Base-by-base conservation (phyloP, 2,888 invertebrate species). In the Drosophila merina region DNA sequence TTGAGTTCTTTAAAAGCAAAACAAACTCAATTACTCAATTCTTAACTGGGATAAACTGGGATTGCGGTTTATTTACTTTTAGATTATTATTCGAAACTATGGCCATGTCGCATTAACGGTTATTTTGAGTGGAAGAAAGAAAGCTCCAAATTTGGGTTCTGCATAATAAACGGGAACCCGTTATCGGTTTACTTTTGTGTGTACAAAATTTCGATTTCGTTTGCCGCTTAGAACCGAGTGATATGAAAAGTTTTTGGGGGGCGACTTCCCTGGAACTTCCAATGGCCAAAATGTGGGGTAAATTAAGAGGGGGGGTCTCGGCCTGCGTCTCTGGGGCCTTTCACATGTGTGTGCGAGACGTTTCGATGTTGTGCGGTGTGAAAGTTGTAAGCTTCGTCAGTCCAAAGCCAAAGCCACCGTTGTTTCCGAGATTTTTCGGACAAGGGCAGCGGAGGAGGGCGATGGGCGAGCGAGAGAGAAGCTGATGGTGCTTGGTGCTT, bases 351-450 rank as follows among this genome's bases (percentile, higher is more conserved):
- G 52, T 52, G 58, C 55, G 55, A 66, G 68, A 59, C 42, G 14
- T 57, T 69, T 70, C 57, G 64, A 72, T 56, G 57, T 55, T 57
- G 71, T 69, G 74, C 64, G 56, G 70, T 75, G 81, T 79, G 81
- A 84, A 82, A 82, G 82, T 82, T 84, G 68, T 77, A 81, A 84
- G 72, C 72, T 52, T 40, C 55, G 59, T 31, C 58, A 54, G 63
- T 47, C 45, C 44, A 70, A 50, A 55, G 56, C 76, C 72, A 74
- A 59, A 38, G 28, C 55, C 55, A 55, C 58, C 40, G 52, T 48
- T 68, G 62, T 49, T 63, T 69, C 67, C 59, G 59, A 50, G 67
- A 72, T 63, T 63, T 44, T 51, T 51, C 36, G 50, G 45, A n/a
- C 40, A 52, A 69, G 28, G 59, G 56, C 20, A 20, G 54, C 56